Evolutionary conservation across 2,797 vertebrate species (phyloP).

Genomic region (Microctenopoma lineatum): DNA sequence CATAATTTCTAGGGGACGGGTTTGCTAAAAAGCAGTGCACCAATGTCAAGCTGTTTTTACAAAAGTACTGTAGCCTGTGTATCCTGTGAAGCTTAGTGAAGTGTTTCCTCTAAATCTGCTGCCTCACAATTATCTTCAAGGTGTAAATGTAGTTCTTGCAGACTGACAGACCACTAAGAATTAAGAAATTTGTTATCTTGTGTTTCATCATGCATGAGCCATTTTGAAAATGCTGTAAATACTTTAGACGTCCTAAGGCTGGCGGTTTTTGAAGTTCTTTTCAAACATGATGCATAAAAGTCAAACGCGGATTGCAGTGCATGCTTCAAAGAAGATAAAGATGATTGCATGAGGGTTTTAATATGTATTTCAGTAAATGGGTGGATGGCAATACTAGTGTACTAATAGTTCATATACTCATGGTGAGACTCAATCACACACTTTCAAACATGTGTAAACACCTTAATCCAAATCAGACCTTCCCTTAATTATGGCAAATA

Average conservation of each 20-base stretch:
- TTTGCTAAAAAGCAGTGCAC: slow-evolving; percentile 1
- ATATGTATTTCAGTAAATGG: slow-evolving; percentile 17
- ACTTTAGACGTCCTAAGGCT: not conserved
- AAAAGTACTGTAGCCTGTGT: not conserved
- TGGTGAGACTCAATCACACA: slow-evolving; percentile 23
- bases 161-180: not conserved
- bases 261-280: not conserved
- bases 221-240: not conserved
- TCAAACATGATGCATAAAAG: slow-evolving; percentile 2
- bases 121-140: slow-evolving; percentile 18
- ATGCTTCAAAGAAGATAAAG: slow-evolving; percentile 15
- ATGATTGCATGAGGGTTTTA: slow-evolving; percentile 18
- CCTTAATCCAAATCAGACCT: slow-evolving; percentile 47
- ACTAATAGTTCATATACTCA: slow-evolving; percentile 40
- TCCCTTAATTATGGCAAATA: slow-evolving; percentile 29
- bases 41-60: not conserved
- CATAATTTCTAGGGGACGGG: too few species aligned
- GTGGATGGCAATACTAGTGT: slow-evolving; percentile 5
- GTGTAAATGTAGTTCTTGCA: slow-evolving; percentile 5
- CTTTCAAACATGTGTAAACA: slow-evolving; percentile 43
- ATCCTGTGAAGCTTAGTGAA: not conserved
- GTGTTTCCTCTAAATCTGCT: not conserved
- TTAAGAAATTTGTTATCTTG: slow-evolving; percentile 9
- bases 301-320: slow-evolving; percentile 15
- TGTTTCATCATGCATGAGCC: slow-evolving; percentile 1